These are phyloP conservation scores for Lissonota sp. DNA, from an alignment of 2,888 invertebrate genomes.

Conservation along the genomic window DNA sequence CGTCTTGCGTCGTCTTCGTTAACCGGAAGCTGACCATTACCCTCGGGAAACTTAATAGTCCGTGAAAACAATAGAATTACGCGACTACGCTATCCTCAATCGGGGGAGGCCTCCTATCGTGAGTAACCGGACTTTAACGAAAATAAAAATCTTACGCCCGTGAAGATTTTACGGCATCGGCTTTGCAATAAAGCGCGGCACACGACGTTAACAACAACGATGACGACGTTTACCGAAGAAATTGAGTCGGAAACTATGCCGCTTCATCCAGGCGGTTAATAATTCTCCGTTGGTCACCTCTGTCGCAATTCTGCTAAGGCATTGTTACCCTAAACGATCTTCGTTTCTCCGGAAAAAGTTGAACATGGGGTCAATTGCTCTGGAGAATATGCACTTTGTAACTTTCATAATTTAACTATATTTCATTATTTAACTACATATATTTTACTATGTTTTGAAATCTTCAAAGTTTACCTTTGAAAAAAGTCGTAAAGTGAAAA, in stretches of 20 bases:
- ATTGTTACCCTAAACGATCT: neutral
- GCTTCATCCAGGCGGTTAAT: conserved; percentile 22
- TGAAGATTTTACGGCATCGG: conserved; percentile 43
- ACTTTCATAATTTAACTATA: neutral
- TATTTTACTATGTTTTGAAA: neutral
- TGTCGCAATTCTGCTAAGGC: conserved; percentile 32
- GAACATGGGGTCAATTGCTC: conserved; percentile 4
- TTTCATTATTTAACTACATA: conserved; percentile 2
- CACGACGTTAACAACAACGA: conserved; percentile 25
- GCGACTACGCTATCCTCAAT: conserved; percentile 65
- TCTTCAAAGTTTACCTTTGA: too few relatives aligned
- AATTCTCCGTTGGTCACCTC: conserved; percentile 24
- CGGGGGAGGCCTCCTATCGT: conserved; percentile 45
- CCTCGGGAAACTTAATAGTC: conserved; percentile 82
- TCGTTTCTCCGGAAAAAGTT: conserved; percentile 40
- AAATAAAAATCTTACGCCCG: conserved; percentile 49
- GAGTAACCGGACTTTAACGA: conserved; percentile 51
- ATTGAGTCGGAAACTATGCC: conserved; percentile 58
- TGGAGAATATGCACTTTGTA: neutral
- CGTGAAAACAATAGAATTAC: conserved; percentile 84
- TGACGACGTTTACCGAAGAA: conserved; percentile 60
- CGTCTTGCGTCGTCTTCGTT: conserved; percentile 52
- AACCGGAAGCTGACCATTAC: conserved; percentile 81
- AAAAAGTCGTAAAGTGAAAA: too few relatives aligned
- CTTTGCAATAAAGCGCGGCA: conserved; percentile 43